Conservation (phyloP, 2,888 invertebrate genomes). For the Eurois occulta region DNA sequence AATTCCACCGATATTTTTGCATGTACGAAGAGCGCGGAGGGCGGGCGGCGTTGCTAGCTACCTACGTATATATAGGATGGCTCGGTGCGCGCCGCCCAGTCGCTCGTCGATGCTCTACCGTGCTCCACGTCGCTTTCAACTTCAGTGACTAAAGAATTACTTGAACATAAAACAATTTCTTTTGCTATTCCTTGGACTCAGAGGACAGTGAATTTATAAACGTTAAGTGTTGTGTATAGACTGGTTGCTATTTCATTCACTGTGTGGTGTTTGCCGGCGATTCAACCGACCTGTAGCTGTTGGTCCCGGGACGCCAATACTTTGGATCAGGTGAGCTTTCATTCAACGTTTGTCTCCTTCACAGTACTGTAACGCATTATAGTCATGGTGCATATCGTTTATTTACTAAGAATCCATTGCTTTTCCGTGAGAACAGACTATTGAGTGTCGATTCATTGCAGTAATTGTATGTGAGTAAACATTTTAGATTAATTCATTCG, state of each 20-base stretch:
- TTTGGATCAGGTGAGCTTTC: slow-evolving; percentile 69
- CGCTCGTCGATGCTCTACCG: slow-evolving; percentile 75
- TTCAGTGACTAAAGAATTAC: slow-evolving; percentile 51
- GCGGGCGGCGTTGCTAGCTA: slow-evolving; percentile 81
- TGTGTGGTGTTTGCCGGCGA: slow-evolving; percentile 68
- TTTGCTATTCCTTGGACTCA: slow-evolving; percentile 62
- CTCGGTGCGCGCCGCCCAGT: slow-evolving; percentile 86
- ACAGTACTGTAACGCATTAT: slow-evolving; percentile 20
- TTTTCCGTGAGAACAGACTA: slow-evolving; percentile 20
- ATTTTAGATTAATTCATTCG: slow-evolving; percentile 6
- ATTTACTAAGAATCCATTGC: slow-evolving; percentile 39
- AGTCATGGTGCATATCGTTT: slow-evolving; percentile 18
- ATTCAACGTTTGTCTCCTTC: slow-evolving; percentile 60
- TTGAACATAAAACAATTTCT: slow-evolving; percentile 54
- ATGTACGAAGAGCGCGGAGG: slow-evolving; percentile 82
- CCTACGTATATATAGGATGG: slow-evolving; percentile 84
- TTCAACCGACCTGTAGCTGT: slow-evolving; percentile 64
- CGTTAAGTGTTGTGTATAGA: slow-evolving; percentile 77
- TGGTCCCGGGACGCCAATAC: slow-evolving; percentile 63
- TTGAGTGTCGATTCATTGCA: slow-evolving; percentile 19
- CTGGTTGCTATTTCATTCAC: slow-evolving; percentile 63
- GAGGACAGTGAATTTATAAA: slow-evolving; percentile 73
- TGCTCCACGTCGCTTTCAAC: slow-evolving; percentile 70
- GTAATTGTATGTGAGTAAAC: slow-evolving; percentile 1
- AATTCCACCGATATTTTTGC: slow-evolving; percentile 89